Base-by-base conservation (phyloP, 2,888 invertebrate species). In the Drosophila histrio region DNA sequence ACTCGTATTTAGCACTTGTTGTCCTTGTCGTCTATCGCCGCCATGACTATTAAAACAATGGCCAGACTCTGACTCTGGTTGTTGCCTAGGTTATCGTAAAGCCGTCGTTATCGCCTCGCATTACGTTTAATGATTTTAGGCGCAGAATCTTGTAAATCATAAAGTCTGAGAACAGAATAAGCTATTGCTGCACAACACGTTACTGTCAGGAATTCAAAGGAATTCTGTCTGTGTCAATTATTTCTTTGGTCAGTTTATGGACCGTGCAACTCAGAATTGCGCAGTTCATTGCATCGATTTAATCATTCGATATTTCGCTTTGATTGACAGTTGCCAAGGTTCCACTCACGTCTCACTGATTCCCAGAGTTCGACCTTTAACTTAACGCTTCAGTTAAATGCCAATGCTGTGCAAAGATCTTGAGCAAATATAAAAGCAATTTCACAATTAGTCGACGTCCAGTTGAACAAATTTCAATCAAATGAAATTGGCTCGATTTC, bases 271-370 rank as follows among this genome's bases (percentile, higher is more conserved):
- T 60, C 41, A 43, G 28, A 28, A 68, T 68, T 64, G 65, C 21
- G 52, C 52, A 39, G 60, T 52, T 71, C 47, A 28, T 39, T 61
- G 24, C 60, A 34, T 49, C 54, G 50, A 46, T 61, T 46, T 50
- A 71, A 64, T 72, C 72, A 68, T 72, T 63, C 52, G 70, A 79
- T 79, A 66, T 79, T 41, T 41, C 54, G 41, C 47, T 70, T 50
- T 74, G 74, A 78, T 68, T 83, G 69, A 77, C 68, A 78, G 54
- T 72, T 57, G 41, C 15, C 43, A 21, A n/a, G 17, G 44, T 3
- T 36, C 21, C 22, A 6, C 30, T 32, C 13, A 19, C 30, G 32
- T 17, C 32, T 43, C 58, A 30, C n/a, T 36, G 24, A 5, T 24
- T 47, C n/a, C 41, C 30, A 38, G 13, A 19, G 17, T n/a, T 26